Base-by-base conservation (phyloP, 1,140 invertebrate genomes). In the Pogonognathellus flavescens region DNA sequence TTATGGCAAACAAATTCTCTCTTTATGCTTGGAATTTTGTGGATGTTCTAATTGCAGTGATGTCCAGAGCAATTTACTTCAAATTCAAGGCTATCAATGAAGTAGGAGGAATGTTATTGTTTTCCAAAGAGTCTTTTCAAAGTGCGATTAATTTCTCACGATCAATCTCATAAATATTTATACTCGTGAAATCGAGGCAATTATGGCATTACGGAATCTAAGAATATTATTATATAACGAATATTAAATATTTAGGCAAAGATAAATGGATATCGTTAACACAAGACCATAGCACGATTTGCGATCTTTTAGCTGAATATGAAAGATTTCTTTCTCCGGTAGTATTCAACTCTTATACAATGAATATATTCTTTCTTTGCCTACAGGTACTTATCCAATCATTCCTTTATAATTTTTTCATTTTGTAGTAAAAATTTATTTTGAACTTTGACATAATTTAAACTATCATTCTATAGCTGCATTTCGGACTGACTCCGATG, bases 21-120 rank as follows among this genome's bases (percentile, higher is more conserved):
- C 16, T 85, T n/a, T 70, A 81, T 22, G 59, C 76, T 31, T 85
- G 83, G 83, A 87, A 87, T 83, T 87, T 59, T 41, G 41, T 57
- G 20, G 86, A 87, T 52, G 13, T 87, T 18, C 25, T 87, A 13
- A 85, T 87, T 14, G 60, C 62, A 7, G 22, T 84, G 5, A 18
- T 87, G 1, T 59, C 83, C 0, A 22, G 86, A 66, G 86, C 80
- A 25, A 49, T 72, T 10, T 84, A 25, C 10, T 76, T n/a, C 57
- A 84, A 80, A 72, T 84, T 82, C 13, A 62, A 22, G 8, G 22
- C 22, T 10, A 53, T 57, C 4, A 50, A 20, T 49, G 70, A 81
- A 53, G 57, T 8, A n/a, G 31, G 80, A 8, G 4, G 31, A 52
- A 49, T 3, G 0, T 20, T 41, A n/a, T 0, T 76, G 1, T 10